These are phyloP conservation scores for Haliclona indistincta DNA, from an alignment of 37 sponge, comb jelly and placozoan species.

Conservation along the genomic window DNA sequence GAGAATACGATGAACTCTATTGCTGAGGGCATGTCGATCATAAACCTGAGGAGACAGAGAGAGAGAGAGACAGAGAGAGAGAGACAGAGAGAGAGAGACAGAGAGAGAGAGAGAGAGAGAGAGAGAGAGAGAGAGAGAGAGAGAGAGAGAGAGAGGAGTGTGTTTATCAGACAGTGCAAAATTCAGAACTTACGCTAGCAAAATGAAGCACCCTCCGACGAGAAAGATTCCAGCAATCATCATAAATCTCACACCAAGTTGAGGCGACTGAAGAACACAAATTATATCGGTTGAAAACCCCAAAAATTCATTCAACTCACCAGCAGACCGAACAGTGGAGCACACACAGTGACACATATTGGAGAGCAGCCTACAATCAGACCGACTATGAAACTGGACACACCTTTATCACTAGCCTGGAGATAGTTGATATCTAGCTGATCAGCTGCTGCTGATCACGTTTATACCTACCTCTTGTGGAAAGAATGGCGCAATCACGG, in stretches of 20 bases:
- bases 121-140: background rate
- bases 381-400: slow-evolving; percentile 14
- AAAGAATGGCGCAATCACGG: slow-evolving; percentile 50
- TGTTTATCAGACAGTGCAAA: background rate
- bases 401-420: slow-evolving; percentile 42
- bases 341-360: slow-evolving; percentile 34
- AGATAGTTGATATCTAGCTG: too few relatives aligned
- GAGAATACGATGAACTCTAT: slow-evolving; percentile 4
- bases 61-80: background rate
- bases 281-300: too few relatives aligned
- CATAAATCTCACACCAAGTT: slow-evolving; percentile 40
- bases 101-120: background rate
- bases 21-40: background rate
- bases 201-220: slow-evolving; percentile 25
- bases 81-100: background rate
- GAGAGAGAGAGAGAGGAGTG: background rate
- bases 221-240: slow-evolving; percentile 24
- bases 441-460: too few relatives aligned
- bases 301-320: too few relatives aligned
- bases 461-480: slow-evolving; percentile 49
- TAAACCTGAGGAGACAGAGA: background rate
- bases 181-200: slow-evolving; percentile 34
- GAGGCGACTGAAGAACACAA: slow-evolving; percentile 24
- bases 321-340: slow-evolving; percentile 50
- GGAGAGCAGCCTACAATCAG: slow-evolving; percentile 52